These are phyloP conservation scores for Phocoena sinus DNA, from an alignment of 2,113 vertebrate genomes.

Conservation along the genomic window DNA sequence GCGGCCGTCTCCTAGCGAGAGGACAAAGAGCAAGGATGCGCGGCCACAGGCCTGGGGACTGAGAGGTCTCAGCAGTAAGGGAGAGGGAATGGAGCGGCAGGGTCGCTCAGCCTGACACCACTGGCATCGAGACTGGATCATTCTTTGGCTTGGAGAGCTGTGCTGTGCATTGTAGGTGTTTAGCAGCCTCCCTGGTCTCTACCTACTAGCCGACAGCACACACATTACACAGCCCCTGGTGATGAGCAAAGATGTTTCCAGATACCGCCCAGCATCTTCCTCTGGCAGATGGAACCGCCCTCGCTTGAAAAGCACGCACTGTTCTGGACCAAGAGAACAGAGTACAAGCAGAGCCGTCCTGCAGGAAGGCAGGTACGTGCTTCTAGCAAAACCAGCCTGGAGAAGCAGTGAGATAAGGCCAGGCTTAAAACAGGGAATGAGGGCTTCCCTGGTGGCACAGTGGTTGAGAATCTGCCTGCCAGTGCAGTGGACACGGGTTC, in stretches of 20 bases:
- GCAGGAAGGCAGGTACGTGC: accelerated
- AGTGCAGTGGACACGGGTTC: too few species aligned
- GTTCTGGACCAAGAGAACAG: too few species aligned
- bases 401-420: too few species aligned
- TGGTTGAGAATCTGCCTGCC: too few species aligned
- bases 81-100: too few species aligned
- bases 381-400: background rate
- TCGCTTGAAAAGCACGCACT: accelerated
- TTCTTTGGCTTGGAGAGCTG: background rate
- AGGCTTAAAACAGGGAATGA: background rate
- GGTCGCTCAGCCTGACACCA: accelerated
- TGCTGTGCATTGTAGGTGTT: accelerated
- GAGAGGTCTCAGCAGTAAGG: accelerated
- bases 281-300: background rate
- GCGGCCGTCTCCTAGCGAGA: accelerated
- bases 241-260: background rate
- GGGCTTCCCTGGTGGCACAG: too few species aligned
- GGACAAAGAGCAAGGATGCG: too few species aligned
- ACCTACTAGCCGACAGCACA: accelerated
- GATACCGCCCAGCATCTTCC: accelerated
- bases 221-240: background rate
- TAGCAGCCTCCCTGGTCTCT: background rate
- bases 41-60: accelerated
- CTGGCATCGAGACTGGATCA: accelerated
- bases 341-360: too few species aligned